Conservation (phyloP, 2,113 vertebrate species). For the Shinisaurus crocodilurus region DNA sequence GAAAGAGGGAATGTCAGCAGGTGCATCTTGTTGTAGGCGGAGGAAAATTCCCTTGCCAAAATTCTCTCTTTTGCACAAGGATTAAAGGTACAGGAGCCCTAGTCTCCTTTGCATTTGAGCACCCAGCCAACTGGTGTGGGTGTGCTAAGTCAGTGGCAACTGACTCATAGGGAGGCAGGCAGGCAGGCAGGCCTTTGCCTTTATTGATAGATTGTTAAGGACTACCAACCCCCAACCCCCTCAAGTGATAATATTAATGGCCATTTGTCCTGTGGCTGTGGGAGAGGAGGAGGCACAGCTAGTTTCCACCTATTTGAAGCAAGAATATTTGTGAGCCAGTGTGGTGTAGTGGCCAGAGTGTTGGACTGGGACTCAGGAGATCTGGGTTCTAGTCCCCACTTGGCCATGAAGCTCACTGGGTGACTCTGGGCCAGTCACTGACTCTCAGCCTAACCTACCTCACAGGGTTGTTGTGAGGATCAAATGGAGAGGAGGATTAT, state of each 20-base stretch:
- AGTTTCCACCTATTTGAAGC: not conserved
- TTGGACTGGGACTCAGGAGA: too few species aligned
- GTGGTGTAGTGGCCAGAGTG: too few species aligned
- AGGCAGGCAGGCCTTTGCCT: not conserved
- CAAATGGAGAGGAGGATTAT: too few species aligned
- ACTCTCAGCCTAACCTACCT: too few species aligned
- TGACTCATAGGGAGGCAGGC: not conserved
- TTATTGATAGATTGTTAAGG: not conserved
- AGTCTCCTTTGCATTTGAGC: not conserved
- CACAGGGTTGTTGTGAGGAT: too few species aligned
- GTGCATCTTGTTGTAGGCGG: not conserved
- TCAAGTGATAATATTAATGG: not conserved
- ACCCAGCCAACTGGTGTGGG: not conserved
- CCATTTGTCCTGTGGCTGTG: not conserved
- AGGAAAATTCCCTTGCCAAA: not conserved
- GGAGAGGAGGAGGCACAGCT: not conserved
- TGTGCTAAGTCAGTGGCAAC: not conserved
- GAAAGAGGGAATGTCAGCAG: not conserved
- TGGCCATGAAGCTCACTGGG: too few species aligned
- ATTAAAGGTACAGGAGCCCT: not conserved
- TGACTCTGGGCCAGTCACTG: too few species aligned
- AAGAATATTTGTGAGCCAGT: too few species aligned
- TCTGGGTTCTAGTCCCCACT: too few species aligned
- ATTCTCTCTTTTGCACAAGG: not conserved
- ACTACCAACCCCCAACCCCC: too few species aligned